phyloP scores from a whole-genome alignment of 2,888 invertebrate genomes.

The Unio pictorum region DNA sequence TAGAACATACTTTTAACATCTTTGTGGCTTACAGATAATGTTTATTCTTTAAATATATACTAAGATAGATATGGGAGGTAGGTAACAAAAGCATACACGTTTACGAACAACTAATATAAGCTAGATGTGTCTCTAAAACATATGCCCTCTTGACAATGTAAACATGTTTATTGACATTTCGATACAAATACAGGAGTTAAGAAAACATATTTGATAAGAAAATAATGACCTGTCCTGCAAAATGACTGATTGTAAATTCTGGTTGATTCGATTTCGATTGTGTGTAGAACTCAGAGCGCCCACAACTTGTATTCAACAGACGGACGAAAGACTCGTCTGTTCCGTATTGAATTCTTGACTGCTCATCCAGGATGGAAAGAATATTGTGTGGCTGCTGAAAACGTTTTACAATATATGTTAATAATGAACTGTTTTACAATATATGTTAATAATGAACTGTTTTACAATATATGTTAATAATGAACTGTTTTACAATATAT shows the following conservation, averaged over 20 bases:
- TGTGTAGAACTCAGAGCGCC: conserved; percentile 7
- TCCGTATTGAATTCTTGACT: conserved; percentile 17
- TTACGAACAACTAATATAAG: no score
- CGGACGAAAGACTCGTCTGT: conserved; percentile 21
- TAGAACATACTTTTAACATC: no score
- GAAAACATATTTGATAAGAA: no score
- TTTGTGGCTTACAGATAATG: no score
- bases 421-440: not conserved
- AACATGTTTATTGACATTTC: no score
- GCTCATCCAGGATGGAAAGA: conserved; percentile 26
- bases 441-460: no score
- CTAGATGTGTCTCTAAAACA: no score
- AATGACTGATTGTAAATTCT: conserved; percentile 28
- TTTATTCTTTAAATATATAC: no score
- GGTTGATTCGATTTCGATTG: conserved; percentile 15
- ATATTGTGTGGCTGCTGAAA: conserved; percentile 22
- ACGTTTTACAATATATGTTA: not conserved
- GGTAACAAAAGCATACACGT: no score
- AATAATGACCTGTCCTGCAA: conserved; percentile 26
- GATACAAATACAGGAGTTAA: no score
- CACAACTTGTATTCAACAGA: conserved; percentile 10
- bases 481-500: not conserved
- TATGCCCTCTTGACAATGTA: no score
- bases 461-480: not conserved
- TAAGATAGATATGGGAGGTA: no score